phyloP scores from a whole-genome alignment of 2,797 vertebrate species.

The Molossus alvarezi region DNA sequence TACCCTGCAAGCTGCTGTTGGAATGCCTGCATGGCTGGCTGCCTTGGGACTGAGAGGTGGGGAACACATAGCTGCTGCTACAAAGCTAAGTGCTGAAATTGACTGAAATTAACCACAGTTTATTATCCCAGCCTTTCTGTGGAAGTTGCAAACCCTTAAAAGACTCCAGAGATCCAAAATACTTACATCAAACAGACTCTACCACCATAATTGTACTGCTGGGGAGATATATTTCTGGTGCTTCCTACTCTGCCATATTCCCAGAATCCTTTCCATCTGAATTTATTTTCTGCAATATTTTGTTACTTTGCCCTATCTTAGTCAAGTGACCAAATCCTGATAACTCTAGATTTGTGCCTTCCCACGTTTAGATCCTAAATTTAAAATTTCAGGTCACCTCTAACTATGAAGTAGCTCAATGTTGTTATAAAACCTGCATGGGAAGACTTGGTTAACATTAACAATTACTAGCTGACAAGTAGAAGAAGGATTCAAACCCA shows the following conservation, averaged over 20 bases:
- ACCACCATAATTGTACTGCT: neutral
- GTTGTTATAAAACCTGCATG: neutral
- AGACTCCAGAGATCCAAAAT: conserved; percentile 5
- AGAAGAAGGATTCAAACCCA: conserved; percentile 26
- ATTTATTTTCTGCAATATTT: conserved; percentile 14
- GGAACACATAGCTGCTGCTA: neutral
- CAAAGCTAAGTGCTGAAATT: neutral
- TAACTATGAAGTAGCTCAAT: neutral
- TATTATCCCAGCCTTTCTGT: neutral
- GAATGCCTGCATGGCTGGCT: neutral
- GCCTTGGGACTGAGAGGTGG: neutral
- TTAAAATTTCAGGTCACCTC: neutral
- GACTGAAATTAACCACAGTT: neutral
- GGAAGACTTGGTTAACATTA: neutral
- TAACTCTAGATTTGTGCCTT: neutral
- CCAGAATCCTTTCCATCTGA: neutral
- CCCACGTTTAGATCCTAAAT: neutral
- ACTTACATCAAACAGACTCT: neutral
- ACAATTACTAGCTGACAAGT: neutral
- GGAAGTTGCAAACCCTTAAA: neutral
- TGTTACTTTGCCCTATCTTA: neutral
- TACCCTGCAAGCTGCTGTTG: neutral
- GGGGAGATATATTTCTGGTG: neutral
- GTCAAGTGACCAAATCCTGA: neutral
- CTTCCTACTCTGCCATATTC: neutral